Evolutionary conservation across 2,888 invertebrate species (phyloP).

Genomic region (Eulithis prunata): DNA sequence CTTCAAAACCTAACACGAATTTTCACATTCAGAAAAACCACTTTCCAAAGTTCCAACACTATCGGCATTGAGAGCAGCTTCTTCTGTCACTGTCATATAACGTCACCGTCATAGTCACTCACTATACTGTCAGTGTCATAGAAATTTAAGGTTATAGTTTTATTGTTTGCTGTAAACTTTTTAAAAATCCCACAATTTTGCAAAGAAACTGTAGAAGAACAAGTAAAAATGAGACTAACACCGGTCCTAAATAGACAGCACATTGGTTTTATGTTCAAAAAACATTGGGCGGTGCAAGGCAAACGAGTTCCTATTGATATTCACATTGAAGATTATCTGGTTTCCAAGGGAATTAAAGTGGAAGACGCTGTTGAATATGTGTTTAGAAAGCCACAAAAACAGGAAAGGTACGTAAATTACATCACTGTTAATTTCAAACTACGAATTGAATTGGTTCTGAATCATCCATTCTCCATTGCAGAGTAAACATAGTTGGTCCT

Average conservation of each 20-base stretch:
- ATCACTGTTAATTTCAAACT: background rate
- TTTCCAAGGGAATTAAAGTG: slow-evolving; percentile 84
- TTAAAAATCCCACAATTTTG: background rate
- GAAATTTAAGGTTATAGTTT: too few relatives aligned
- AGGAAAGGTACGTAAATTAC: slow-evolving; percentile 55
- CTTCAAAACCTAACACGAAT: too few relatives aligned
- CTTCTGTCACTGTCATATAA: too few relatives aligned
- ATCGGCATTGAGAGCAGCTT: too few relatives aligned
- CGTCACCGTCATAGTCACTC: too few relatives aligned
- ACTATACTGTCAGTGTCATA: too few relatives aligned
- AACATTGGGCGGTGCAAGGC: slow-evolving; percentile 89
- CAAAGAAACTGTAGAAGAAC: slow-evolving; percentile 3
- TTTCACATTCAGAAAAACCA: too few relatives aligned
- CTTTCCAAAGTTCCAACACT: too few relatives aligned
- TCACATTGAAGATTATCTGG: slow-evolving; percentile 80
- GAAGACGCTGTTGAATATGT: slow-evolving; percentile 86
- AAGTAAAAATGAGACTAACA: slow-evolving; percentile 86
- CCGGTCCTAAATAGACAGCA: slow-evolving; percentile 87
- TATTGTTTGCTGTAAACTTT: background rate
- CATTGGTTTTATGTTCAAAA: slow-evolving; percentile 88
- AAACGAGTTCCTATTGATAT: slow-evolving; percentile 84
- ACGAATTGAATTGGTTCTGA: background rate
- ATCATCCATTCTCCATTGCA: slow-evolving; percentile 39
- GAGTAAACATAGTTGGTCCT: slow-evolving; percentile 73
- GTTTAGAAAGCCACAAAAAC: slow-evolving; percentile 64